Evolutionary conservation across 23 tunicate genomes (phyloP), one percentile per base, ranked within the genome.

Genomic region (Trididemnum clinides): DNA sequence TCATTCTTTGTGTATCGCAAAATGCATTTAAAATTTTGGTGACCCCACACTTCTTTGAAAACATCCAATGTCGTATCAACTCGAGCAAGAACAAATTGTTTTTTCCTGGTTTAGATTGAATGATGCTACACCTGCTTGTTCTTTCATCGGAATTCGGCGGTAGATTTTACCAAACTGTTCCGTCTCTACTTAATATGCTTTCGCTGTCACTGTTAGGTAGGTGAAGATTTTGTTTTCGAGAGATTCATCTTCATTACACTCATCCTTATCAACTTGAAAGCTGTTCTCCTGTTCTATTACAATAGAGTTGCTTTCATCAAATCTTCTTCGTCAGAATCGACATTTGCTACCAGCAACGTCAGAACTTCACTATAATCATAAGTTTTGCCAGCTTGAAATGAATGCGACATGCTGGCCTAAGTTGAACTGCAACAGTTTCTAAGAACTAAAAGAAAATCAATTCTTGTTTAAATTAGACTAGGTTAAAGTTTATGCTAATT

Each of bases 41-140:
- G 76, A 69, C 81, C 38, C 81, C 81, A 74, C 57, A 74, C 27
- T 58, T 69, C 38, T 69, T 69, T 39, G 59, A 74, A 74, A n/a
- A 37, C 58, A 74, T 74, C n/a, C n/a, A n/a, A n/a, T n/a, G n/a
- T n/a, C n/a, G n/a, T n/a, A n/a, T n/a, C 39, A 30, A 71, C 39
- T 30, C 39, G 77, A 71, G 77, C 77, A 71, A 71, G 77, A 30
- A 31, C 30, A 33, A 71, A 71, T 39, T 57, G 3, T 74, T 74
- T 38, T 57, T 74, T 39, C 58, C 58, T 74, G 81, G 59, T 74
- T 15, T 38, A 4, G 81, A 36, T 38, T 28, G 28, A 74, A 74
- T 74, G 30, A 74, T 74, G 30, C n/a, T n/a, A n/a, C n/a, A n/a
- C n/a, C n/a, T n/a, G n/a, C n/a, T n/a, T n/a, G n/a, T n/a, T n/a